phyloP scores from a whole-genome alignment of 2,113 vertebrate genomes.

The Campylomormyrus numenius region DNA sequence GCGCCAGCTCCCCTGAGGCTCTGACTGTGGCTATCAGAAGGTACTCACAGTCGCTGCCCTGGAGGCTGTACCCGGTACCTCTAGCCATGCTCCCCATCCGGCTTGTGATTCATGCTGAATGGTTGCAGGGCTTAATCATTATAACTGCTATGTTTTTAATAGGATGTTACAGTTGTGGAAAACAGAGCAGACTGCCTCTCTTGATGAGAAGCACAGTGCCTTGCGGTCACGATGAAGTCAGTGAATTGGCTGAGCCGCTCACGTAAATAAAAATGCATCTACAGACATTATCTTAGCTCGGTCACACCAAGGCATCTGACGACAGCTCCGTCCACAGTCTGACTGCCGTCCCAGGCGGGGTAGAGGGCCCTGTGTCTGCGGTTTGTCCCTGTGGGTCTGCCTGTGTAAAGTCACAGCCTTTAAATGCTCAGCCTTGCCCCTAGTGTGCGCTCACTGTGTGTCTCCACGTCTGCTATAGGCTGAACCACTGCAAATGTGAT shows the following conservation, averaged over 20 bases:
- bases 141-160: neutral
- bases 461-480: neutral
- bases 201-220: neutral
- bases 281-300: neutral
- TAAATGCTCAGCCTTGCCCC: neutral
- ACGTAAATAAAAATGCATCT: neutral
- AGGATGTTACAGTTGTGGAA: neutral
- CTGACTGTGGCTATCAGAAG: constrained; percentile 96
- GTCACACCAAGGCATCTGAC: neutral
- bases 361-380: neutral
- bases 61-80: neutral
- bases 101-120: neutral
- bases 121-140: neutral
- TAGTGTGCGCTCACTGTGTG: neutral
- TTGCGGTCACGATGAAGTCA: neutral
- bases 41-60: constrained; percentile 49
- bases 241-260: neutral
- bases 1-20: constrained; percentile 93
- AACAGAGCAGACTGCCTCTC: neutral
- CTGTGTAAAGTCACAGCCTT: neutral
- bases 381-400: neutral
- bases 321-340: neutral
- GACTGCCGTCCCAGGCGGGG: neutral
- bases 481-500: neutral
- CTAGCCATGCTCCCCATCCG: neutral